Percentiles rank a stretch among this genome's conserved stretches.
phyloP scores from a whole-genome alignment of 2,113 vertebrate genomes.

The Heliornis fulica region DNA sequence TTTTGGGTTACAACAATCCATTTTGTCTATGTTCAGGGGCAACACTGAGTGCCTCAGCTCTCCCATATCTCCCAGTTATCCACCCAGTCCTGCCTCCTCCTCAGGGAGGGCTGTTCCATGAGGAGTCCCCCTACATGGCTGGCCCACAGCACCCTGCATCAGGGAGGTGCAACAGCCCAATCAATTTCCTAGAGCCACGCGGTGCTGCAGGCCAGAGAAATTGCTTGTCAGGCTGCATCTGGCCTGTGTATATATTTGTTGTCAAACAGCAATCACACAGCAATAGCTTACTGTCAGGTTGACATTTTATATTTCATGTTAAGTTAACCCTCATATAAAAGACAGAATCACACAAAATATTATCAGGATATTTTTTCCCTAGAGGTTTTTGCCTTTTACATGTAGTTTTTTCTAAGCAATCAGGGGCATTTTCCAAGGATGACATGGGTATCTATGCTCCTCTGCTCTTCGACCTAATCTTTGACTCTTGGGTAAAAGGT shows the following conservation, averaged over 20 bases:
- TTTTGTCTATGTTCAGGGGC: background rate
- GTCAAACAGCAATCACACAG: background rate
- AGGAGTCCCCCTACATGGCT: background rate
- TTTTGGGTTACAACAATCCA: background rate
- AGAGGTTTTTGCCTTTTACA: background rate
- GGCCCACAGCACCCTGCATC: background rate
- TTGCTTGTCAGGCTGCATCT: background rate
- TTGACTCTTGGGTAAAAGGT: background rate
- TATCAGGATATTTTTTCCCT: background rate
- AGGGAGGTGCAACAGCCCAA: background rate
- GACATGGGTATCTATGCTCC: background rate
- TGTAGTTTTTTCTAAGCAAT: no score
- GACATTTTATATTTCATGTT: background rate
- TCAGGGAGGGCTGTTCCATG: rapidly evolving
- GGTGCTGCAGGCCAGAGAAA: background rate
- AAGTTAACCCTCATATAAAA: background rate
- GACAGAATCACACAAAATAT: background rate
- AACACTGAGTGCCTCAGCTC: background rate
- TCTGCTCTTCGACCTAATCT: background rate
- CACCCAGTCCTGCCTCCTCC: background rate
- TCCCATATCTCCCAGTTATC: background rate
- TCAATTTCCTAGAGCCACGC: background rate
- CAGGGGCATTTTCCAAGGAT: background rate
- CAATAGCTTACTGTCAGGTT: background rate
- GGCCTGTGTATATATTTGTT: rapidly evolving